Percentiles rank a stretch among this genome's conserved stretches.
These are phyloP conservation scores for Scomber colias DNA, from an alignment of 2,113 vertebrate genomes.

Conservation along the genomic window DNA sequence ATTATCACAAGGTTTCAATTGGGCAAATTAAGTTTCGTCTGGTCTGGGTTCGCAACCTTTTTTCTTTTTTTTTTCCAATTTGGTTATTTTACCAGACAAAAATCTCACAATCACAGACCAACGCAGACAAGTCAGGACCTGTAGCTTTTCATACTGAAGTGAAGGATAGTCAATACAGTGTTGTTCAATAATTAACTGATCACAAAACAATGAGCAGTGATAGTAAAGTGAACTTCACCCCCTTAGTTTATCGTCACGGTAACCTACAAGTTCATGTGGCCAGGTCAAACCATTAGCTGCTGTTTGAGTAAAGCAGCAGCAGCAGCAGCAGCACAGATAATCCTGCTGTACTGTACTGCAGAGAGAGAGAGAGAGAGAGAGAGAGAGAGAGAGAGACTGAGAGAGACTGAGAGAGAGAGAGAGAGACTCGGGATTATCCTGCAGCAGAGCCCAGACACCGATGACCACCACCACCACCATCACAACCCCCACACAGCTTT, in stretches of 20 bases:
- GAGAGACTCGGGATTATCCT: constrained; percentile 48
- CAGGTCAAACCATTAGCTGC: constrained; percentile 23
- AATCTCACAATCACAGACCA: too few relatives aligned
- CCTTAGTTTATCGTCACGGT: not conserved
- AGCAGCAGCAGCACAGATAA: constrained; percentile 55
- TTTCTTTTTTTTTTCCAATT: too few relatives aligned
- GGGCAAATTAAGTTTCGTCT: not conserved
- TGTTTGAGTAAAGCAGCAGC: constrained; percentile 63
- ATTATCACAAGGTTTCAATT: constrained; percentile 38
- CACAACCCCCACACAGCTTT: not conserved
- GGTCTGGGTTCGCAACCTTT: not conserved
- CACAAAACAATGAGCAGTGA: not conserved
- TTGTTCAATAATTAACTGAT: constrained; percentile 28
- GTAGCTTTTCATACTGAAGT: not conserved
- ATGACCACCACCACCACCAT: not conserved
- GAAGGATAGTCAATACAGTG: not conserved
- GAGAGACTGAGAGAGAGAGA: not conserved
- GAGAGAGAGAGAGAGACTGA: not conserved
- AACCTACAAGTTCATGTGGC: not conserved
- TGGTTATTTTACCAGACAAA: too few relatives aligned
- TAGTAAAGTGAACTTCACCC: constrained; percentile 37
- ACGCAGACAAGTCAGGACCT: not conserved
- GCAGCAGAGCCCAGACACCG: constrained; percentile 1
- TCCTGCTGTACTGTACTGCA: constrained; percentile 33
- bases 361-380: not conserved